Conservation (phyloP, 2,113 vertebrate species). For the Melierax canorus region DNA sequence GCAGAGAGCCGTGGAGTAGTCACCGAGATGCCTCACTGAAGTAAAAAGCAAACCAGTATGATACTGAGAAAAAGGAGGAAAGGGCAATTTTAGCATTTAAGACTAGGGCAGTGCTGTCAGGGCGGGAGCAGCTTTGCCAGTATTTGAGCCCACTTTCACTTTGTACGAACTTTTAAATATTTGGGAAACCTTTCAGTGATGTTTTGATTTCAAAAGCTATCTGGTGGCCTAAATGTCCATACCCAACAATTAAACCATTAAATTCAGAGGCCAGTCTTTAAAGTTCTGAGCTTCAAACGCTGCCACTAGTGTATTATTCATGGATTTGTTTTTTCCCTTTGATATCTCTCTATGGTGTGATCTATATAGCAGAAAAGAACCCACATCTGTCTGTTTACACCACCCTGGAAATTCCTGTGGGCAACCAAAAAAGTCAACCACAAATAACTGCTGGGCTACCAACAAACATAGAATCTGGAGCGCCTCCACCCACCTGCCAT, state of each 20-base stretch:
- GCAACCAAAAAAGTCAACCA: slow-evolving; percentile 39
- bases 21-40: background rate
- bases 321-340: slow-evolving; percentile 14
- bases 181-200: background rate
- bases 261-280: slow-evolving; percentile 2
- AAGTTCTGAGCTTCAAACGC: slow-evolving; percentile 29
- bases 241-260: slow-evolving; percentile 16
- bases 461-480: slow-evolving; percentile 28
- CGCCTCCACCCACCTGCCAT: slow-evolving; percentile 43
- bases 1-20: background rate
- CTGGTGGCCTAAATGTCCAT: background rate
- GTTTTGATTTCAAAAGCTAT: slow-evolving; percentile 9
- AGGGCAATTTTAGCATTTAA: background rate
- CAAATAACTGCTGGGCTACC: slow-evolving; percentile 44
- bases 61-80: background rate
- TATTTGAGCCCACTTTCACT: background rate
- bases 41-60: background rate
- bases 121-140: background rate
- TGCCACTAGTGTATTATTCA: slow-evolving; percentile 31
- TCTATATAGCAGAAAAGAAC: slow-evolving; percentile 25
- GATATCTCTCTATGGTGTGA: slow-evolving; percentile 48
- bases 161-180: background rate
- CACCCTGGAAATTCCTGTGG: slow-evolving; percentile 59
- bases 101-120: background rate
- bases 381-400: slow-evolving; percentile 54